phyloP scores from a whole-genome alignment of 2,797 vertebrate species.

The Spinus olivaceus region DNA sequence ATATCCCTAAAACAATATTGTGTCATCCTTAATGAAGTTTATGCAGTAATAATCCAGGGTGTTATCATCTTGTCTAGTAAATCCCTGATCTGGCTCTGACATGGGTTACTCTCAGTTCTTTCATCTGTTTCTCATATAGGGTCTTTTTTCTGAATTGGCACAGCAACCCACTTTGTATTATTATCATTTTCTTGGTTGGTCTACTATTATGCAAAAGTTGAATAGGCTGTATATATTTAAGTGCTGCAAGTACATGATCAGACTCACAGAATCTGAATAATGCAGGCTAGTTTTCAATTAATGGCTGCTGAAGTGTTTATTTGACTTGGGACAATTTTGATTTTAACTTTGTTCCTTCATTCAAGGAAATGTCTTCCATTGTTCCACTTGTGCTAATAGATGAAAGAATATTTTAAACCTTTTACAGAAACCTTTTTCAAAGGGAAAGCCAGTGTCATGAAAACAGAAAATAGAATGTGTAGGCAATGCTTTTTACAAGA shows the following conservation, averaged over 20 bases:
- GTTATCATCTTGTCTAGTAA: not conserved
- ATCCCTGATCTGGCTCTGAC: rapidly evolving
- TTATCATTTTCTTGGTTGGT: not conserved
- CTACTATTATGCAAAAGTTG: not conserved
- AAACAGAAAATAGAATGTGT: not conserved
- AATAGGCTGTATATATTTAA: not conserved
- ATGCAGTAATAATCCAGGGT: not conserved
- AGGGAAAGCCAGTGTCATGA: not conserved
- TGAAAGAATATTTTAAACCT: not conserved
- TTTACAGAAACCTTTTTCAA: not conserved
- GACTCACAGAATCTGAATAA: not conserved
- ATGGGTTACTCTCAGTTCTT: not conserved
- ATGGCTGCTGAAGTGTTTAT: not conserved
- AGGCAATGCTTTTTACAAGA: not conserved
- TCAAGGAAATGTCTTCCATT: not conserved
- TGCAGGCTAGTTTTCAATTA: not conserved
- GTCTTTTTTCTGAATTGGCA: not conserved
- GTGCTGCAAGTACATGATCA: not conserved
- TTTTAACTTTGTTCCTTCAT: not conserved
- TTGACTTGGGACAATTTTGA: not conserved
- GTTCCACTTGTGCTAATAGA: not conserved
- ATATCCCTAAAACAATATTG: not conserved
- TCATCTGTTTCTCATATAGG: not conserved
- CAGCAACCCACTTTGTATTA: not conserved
- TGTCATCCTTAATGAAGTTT: not conserved